Conservation (phyloP, 2,797 vertebrate species). For the Ptychobarbus kaznakovi region DNA sequence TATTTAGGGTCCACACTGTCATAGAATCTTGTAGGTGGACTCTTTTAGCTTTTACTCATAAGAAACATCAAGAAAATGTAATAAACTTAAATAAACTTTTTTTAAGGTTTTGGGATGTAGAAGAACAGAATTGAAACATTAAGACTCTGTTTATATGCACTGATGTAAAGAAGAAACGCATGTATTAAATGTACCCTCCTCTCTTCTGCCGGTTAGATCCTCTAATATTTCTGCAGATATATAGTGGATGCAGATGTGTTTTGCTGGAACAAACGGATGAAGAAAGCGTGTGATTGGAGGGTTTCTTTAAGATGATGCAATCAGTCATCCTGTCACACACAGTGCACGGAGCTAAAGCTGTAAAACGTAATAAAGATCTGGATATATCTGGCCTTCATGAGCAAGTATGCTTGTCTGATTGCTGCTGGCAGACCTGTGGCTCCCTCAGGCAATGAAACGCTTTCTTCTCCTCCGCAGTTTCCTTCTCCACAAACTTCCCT, state of each 20-base stretch:
- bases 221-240: conserved; percentile 22
- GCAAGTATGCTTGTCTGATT: conserved; percentile 22
- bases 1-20: not conserved
- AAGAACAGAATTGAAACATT: not conserved
- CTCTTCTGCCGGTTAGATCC: not conserved
- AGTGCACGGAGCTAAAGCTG: not conserved
- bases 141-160: not conserved
- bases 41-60: not conserved
- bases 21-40: not conserved
- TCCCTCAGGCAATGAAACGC: conserved; percentile 46
- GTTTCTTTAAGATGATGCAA: conserved; percentile 5
- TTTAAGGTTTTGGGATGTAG: not conserved
- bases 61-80: not conserved
- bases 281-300: conserved; percentile 22
- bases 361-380: conserved; percentile 41
- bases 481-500: conserved; percentile 64
- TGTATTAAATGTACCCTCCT: not conserved
- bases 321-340: conserved; percentile 37
- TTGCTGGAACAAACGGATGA: conserved; percentile 44
- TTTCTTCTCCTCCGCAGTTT: conserved; percentile 46
- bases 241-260: conserved; percentile 53
- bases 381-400: conserved; percentile 36
- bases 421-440: conserved; percentile 50
- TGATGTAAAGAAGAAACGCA: not conserved
- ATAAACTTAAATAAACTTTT: too few relatives aligned